Evolutionary conservation across 2,888 invertebrate species (phyloP).

Genomic region (Eretmocerus hayati): DNA sequence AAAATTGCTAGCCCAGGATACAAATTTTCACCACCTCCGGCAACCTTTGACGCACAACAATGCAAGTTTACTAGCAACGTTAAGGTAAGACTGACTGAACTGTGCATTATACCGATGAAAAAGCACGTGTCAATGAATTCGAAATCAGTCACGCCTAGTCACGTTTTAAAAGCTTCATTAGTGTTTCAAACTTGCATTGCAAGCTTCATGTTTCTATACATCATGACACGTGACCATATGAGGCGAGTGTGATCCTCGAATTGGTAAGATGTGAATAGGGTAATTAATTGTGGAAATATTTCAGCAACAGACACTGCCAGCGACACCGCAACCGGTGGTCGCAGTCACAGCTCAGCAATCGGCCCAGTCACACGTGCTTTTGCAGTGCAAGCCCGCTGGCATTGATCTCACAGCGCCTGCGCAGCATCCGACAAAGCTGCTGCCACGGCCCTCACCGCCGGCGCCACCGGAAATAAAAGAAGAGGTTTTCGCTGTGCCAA

Average conservation of each 20-base stretch:
- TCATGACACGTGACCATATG: too few species aligned
- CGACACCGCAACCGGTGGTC: conserved; percentile 31
- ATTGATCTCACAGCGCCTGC: conserved; percentile 40
- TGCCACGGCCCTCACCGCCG: conserved; percentile 36
- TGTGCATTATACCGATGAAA: too few species aligned
- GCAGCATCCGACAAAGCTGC: conserved; percentile 37
- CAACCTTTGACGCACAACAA: conserved; percentile 36
- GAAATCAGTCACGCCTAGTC: too few species aligned
- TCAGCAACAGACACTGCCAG: conserved; percentile 33
- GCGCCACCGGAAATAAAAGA: conserved; percentile 36
- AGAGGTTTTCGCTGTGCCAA: conserved; percentile 49
- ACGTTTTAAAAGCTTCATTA: too few species aligned
- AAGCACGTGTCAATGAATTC: too few species aligned
- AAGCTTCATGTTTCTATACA: too few species aligned
- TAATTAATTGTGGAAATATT: too few species aligned
- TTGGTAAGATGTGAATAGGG: too few species aligned
- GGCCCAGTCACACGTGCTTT: conserved; percentile 35
- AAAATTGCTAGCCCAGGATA: conserved; percentile 27
- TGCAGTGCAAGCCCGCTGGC: conserved; percentile 37
- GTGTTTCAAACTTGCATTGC: too few species aligned
- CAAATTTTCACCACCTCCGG: conserved; percentile 36
- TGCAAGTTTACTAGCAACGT: conserved; percentile 38
- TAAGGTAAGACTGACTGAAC: too few species aligned
- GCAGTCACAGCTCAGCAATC: conserved; percentile 35
- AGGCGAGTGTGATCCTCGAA: too few species aligned